phyloP scores from a whole-genome alignment of 2,113 vertebrate genomes.

The Spheniscus mendiculus region DNA sequence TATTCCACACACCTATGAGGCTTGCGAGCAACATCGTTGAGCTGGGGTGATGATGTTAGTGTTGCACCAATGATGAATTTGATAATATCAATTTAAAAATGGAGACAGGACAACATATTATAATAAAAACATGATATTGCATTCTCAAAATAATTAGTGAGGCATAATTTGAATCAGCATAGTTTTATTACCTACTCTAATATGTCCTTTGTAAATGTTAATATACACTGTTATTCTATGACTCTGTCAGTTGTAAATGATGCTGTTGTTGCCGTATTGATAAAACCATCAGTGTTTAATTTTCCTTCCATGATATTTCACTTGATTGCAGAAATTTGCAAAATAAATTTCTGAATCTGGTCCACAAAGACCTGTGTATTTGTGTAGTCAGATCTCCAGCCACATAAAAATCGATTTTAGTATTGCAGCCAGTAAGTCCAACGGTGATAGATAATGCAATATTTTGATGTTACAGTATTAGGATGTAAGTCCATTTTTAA shows the following conservation, averaged over 20 bases:
- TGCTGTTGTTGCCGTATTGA: not conserved
- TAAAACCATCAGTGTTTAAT: not conserved
- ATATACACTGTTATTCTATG: not conserved
- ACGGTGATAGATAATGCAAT: not conserved
- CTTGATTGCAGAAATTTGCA: not conserved
- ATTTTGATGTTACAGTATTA: not conserved
- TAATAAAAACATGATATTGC: not conserved
- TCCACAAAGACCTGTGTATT: not conserved
- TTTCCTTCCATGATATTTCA: not conserved
- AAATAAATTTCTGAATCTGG: not conserved
- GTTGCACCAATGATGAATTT: not conserved
- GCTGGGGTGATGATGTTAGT: not conserved
- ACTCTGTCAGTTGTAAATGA: not conserved
- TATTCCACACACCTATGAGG: not conserved
- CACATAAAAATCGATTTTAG: not conserved
- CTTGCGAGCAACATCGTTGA: not conserved
- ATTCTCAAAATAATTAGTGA: not conserved
- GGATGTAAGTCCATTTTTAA: not conserved
- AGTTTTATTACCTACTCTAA: not conserved
- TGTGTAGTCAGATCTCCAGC: not conserved
- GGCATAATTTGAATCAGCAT: not conserved
- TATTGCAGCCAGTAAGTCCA: not conserved
- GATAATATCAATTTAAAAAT: not conserved
- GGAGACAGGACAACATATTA: not conserved
- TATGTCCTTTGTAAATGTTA: not conserved